Evolutionary conservation across 2,888 invertebrate genomes (phyloP).

Genomic region (Sinopyrophorus schimmeli): DNA sequence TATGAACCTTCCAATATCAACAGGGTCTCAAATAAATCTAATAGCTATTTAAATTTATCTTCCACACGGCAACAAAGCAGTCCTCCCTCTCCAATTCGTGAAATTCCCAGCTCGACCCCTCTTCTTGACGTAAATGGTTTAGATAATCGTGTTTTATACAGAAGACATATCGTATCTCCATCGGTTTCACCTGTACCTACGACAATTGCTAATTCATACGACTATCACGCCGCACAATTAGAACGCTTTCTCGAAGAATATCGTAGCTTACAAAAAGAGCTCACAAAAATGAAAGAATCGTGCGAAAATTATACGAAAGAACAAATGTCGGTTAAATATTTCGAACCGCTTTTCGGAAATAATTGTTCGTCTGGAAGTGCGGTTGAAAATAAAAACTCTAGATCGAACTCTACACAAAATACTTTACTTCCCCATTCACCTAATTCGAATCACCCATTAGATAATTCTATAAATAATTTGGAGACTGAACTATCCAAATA

Average conservation of each 20-base stretch:
- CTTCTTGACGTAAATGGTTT: conserved; percentile 64
- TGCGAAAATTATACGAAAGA: conserved; percentile 60
- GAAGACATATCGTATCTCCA: conserved; percentile 36
- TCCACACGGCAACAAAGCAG: conserved; percentile 64
- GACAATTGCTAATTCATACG: conserved; percentile 63
- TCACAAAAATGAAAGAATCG: conserved; percentile 79
- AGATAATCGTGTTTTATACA: conserved; percentile 49
- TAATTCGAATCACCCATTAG: conserved; percentile 36
- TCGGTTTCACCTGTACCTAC: conserved; percentile 37
- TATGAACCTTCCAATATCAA: conserved; percentile 30
- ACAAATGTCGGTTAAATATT: conserved; percentile 40
- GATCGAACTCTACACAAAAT: conserved; percentile 63
- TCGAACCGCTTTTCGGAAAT: conserved; percentile 56
- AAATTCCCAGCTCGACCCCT: conserved; percentile 60
- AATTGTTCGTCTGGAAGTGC: conserved; percentile 44
- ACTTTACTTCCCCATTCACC: conserved; percentile 48
- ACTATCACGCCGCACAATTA: conserved; percentile 78
- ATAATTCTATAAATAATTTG: conserved; percentile 56
- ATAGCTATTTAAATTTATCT: conserved; percentile 71
- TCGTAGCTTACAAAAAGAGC: conserved; percentile 73
- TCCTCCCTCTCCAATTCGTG: conserved; percentile 67
- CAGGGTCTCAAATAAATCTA: conserved; percentile 59
- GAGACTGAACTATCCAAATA: conserved; percentile 59
- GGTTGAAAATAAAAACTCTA: conserved; percentile 56
- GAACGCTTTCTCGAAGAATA: conserved; percentile 81